Evolutionary conservation across 2,797 vertebrate species (phyloP).

Genomic region (Mastacembelus armatus): DNA sequence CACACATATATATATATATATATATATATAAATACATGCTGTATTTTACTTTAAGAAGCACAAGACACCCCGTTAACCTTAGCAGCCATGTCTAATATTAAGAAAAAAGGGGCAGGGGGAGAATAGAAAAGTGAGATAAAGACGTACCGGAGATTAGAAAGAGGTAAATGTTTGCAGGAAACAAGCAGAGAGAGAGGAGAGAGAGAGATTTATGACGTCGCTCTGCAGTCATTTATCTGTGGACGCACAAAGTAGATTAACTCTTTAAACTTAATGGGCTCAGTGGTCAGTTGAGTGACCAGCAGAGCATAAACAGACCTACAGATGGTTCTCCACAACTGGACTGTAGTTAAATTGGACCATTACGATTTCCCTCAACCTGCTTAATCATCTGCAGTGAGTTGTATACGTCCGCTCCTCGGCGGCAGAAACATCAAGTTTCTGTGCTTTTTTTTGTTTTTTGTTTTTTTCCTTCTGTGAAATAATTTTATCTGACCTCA

Average conservation of each 20-base stretch:
- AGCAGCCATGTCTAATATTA: neutral
- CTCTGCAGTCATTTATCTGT: conserved; percentile 49
- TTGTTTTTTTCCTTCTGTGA: neutral
- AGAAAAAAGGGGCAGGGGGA: conserved; percentile 1
- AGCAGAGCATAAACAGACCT: conserved; percentile 50
- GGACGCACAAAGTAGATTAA: conserved; percentile 65
- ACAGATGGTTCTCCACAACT: conserved; percentile 46
- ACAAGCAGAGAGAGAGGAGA: neutral
- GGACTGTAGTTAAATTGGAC: conserved; percentile 49
- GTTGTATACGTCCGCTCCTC: neutral
- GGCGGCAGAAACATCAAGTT: neutral
- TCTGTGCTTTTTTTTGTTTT: no score
- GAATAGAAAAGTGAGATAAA: conserved; percentile 21
- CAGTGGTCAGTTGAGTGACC: conserved; percentile 63
- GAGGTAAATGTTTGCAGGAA: conserved; percentile 3
- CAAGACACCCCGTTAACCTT: conserved; percentile 18
- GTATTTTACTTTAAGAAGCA: conserved; percentile 14
- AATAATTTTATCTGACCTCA: conserved; percentile 1
- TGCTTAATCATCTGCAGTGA: conserved; percentile 29
- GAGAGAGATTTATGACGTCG: conserved; percentile 39
- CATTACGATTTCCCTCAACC: conserved; percentile 23
- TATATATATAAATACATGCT: neutral
- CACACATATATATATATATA: neutral
- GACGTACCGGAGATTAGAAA: neutral
- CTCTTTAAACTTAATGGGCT: conserved; percentile 71